Base-by-base conservation (phyloP, 2,113 vertebrate genomes). In the Mirza zaza region DNA sequence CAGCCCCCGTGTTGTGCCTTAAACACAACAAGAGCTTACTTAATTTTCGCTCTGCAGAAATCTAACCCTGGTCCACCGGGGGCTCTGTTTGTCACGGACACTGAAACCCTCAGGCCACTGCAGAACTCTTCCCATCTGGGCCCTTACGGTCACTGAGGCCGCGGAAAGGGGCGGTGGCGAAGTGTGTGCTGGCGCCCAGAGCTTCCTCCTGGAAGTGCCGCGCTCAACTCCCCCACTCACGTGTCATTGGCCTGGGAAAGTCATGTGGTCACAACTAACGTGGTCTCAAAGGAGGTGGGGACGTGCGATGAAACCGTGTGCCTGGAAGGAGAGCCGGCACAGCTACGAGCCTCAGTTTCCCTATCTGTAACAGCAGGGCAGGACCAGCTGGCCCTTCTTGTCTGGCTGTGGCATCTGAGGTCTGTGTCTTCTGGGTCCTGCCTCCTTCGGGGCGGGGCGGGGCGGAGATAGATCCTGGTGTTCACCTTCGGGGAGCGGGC, bases 301-400 rank as follows among this genome's bases (percentile, higher is more conserved):
- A 5, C 23, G 0, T 23, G 11, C 32, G 0, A 5, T 39, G 65
- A 25, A 2, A 7, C 23, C 11, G 1, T 0, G 11, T 8, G 27
- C 71, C 59, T 75, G 48, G 42, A n/a, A 27, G 23, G 36, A 32
- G 32, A 21, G 6, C 3, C 4, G 57, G 52, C 15, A 14, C 8
- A 8, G 8, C 7, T 1, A 27, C 0, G 5, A 68, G 34, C 42
- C 91, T 94, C 39, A 15, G 86, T 79, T 77, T 93, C 77, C 48
- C 57, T 27, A 4, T n/a, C 50, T 76, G 8, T 20, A 23, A 14
- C 39, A 21, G 25, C 0, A 5, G 36, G 21, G 42, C 29, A 32
- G 39, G 25, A 3, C 48, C 36, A 13, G 39, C 36, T 3, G 29
- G 9, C 18, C 14, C 39, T 17, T 17, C 8, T 3, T 2, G 13